Base-by-base conservation (phyloP, 2,113 vertebrate genomes). In the Talpa occidentalis region DNA sequence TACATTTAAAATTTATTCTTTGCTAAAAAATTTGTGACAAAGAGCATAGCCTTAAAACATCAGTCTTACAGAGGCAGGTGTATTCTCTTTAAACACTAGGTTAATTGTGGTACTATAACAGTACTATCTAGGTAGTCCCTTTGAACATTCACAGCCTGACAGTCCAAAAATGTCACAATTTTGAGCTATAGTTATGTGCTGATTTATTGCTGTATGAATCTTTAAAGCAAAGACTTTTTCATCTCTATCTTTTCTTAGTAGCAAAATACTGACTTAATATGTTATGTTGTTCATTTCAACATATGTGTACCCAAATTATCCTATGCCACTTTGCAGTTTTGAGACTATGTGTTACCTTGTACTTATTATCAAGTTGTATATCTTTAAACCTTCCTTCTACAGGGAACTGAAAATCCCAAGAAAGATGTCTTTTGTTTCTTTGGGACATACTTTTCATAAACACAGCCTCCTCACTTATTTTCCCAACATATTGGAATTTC, bases 61-160 rank as follows among this genome's bases (percentile, higher is more conserved):
- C 59, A 47, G 26, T 81, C 60, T 92, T 92, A 69, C 0, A 73
- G 62, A 80, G 5, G 11, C 42, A n/a, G 21, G 72, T 24, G 21
- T 60, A 79, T 24, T 79, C 12, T 37, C 64, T 79, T 87, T 95
- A 88, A 66, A 81, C 90, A 78, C 84, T 52, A 83, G 37, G 10
- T 32, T 42, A 73, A 70, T 35, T 14, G 59, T 24, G 14, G 28
- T 47, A 44, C 10, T 59, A 17, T 14, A 37, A n/a, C n/a, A n/a
- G n/a, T n/a, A n/a, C 82, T 40, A 49, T 10, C 47, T 32, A 59
- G 32, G 28, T 30, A 14, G 16, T 72, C 21, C 40, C 42, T 93
- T 69, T 86, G 40, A 54, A 22, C 30, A 54, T 79, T 72, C 70
- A 28, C 42, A 88, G 49, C 10, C 7, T 81, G 6, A 17, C 49